Conservation (phyloP, 1,140 invertebrate genomes). For the Brachionus rubens region DNA sequence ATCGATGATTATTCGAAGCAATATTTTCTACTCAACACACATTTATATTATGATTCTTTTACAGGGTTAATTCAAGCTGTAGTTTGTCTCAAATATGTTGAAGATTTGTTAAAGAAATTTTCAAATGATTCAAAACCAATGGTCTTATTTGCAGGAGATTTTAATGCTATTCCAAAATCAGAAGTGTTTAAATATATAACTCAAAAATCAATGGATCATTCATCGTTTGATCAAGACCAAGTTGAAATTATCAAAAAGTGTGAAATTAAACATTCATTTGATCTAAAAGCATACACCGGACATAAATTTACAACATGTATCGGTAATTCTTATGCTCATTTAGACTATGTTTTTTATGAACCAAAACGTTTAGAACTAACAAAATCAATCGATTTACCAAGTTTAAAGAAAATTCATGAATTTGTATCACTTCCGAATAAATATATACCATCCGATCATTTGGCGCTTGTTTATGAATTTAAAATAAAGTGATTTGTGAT, state of each 20-base stretch:
- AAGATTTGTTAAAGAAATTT: neutral
- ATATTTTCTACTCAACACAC: conserved; percentile 17
- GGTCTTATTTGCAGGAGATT: conserved; percentile 10
- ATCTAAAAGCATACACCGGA: neutral
- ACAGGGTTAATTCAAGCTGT: conserved; percentile 2
- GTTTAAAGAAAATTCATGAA: neutral
- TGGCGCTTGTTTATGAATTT: conserved; percentile 12
- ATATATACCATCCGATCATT: conserved; percentile 23
- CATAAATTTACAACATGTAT: neutral
- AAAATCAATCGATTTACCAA: conserved; percentile 8
- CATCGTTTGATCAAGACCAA: neutral
- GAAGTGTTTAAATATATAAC: neutral
- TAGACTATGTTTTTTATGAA: conserved; percentile 33
- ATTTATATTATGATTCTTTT: conserved; percentile 26
- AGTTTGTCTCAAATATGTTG: neutral
- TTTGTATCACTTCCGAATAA: neutral
- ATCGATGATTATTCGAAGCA: neutral
- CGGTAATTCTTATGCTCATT: no score
- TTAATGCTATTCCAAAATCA: conserved; percentile 20
- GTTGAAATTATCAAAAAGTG: neutral
- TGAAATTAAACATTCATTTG: neutral
- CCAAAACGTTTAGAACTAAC: neutral
- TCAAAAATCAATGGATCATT: neutral
- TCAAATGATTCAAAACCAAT: neutral
- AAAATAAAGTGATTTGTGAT: no score